Percentiles rank a stretch among this genome's conserved stretches.
These are phyloP conservation scores for Andrena marginata DNA, from an alignment of 2,888 invertebrate genomes.

Conservation along the genomic window DNA sequence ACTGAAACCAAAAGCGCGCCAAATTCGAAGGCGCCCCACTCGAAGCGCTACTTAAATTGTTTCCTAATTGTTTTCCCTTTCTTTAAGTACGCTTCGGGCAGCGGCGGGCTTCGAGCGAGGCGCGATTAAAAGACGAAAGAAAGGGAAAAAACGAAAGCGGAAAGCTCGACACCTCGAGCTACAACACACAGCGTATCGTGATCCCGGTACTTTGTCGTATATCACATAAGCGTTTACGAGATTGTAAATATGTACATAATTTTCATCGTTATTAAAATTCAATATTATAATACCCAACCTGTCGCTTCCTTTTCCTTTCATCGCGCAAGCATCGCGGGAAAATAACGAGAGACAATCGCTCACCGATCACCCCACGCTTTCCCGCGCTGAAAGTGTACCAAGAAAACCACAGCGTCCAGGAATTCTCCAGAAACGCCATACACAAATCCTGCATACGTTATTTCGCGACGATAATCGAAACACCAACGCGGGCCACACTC, in stretches of 20 bases:
- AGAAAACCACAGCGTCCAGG: too few relatives aligned
- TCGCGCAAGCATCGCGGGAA: too few relatives aligned
- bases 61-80: conserved; percentile 8
- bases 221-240: conserved; percentile 65
- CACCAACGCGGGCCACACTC: too few relatives aligned
- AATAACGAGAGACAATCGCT: not conserved
- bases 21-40: conserved; percentile 2
- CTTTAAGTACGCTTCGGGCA: not conserved
- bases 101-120: not conserved
- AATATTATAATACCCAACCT: conserved; percentile 67
- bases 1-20: conserved; percentile 16
- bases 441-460: too few relatives aligned
- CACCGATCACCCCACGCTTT: not conserved
- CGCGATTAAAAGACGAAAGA: not conserved
- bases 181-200: conserved; percentile 43
- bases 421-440: too few relatives aligned
- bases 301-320: not conserved
- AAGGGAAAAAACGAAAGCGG: conserved; percentile 17
- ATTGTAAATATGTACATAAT: conserved; percentile 79
- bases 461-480: too few relatives aligned
- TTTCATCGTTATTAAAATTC: conserved; percentile 81
- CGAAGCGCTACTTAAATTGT: not conserved
- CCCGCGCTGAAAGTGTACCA: too few relatives aligned
- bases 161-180: conserved; percentile 35
- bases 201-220: conserved; percentile 56